Percentiles rank a stretch among this genome's conserved stretches.
phyloP scores from a whole-genome alignment of 2,888 invertebrate genomes.

The Germaria angustata region DNA sequence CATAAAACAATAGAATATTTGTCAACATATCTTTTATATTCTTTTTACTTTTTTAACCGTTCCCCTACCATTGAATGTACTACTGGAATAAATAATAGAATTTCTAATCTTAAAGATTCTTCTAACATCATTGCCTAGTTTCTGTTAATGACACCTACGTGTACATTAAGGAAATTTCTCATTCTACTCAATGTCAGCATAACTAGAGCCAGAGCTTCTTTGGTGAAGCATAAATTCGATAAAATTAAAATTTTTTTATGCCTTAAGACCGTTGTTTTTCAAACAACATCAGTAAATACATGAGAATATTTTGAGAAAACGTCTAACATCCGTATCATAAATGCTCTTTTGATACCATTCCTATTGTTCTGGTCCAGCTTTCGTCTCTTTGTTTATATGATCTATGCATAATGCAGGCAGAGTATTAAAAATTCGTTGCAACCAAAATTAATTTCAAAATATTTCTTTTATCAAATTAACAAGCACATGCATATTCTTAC shows the following conservation, averaged over 20 bases:
- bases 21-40: not conserved
- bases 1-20: not conserved
- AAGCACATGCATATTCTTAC: slow-evolving; percentile 47
- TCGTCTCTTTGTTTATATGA: not conserved
- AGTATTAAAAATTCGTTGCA: slow-evolving; percentile 13
- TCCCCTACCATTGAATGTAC: not conserved
- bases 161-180: no score
- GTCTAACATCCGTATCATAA: no score
- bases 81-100: no score
- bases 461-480: not conserved
- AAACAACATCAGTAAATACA: not conserved
- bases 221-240: not conserved
- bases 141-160: no score
- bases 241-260: no score
- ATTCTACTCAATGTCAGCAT: no score
- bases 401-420: not conserved
- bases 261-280: not conserved
- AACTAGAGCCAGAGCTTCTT: not conserved
- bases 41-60: not conserved
- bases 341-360: no score
- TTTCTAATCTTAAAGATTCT: no score
- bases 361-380: not conserved
- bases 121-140: no score
- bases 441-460: not conserved
- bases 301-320: no score